Evolutionary conservation across 2,888 invertebrate species (phyloP).

Genomic region (Amiota mariae): DNA sequence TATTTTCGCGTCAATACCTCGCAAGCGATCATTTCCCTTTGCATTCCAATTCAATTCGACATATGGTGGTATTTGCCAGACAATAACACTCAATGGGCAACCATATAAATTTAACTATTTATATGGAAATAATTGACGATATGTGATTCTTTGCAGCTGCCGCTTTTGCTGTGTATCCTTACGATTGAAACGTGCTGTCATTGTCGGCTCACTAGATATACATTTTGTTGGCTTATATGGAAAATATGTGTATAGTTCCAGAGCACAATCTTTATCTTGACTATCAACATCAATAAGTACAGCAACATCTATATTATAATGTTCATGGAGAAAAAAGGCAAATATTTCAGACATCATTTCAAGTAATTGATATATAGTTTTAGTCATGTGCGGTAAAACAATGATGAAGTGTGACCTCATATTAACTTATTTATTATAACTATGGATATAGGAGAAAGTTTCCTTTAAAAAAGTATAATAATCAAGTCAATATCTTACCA

Average conservation of each 20-base stretch:
- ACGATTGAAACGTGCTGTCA: not conserved
- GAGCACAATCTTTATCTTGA: not conserved
- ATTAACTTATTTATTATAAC: not conserved
- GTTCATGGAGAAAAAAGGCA: constrained; percentile 41
- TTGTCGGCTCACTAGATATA: constrained; percentile 34
- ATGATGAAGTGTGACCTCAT: constrained; percentile 32
- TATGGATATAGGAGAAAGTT: too few relatives aligned
- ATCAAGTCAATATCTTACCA: not conserved
- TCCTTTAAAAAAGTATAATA: not conserved
- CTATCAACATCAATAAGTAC: constrained; percentile 35
- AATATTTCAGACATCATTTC: constrained; percentile 48
- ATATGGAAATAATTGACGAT: constrained; percentile 53
- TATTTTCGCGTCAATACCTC: constrained; percentile 46
- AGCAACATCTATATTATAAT: constrained; percentile 47
- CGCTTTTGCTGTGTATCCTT: not conserved
- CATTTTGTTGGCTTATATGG: constrained; percentile 45
- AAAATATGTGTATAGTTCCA: constrained; percentile 39
- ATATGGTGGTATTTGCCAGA: constrained; percentile 53
- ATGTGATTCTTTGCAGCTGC: not conserved
- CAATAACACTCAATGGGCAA: constrained; percentile 51
- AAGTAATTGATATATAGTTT: not conserved
- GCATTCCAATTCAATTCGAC: constrained; percentile 32
- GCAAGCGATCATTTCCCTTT: constrained; percentile 28
- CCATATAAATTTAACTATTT: constrained; percentile 59
- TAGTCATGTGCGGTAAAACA: constrained; percentile 33